phyloP scores from a whole-genome alignment of 1,140 invertebrate genomes.

The Formica selysi region DNA sequence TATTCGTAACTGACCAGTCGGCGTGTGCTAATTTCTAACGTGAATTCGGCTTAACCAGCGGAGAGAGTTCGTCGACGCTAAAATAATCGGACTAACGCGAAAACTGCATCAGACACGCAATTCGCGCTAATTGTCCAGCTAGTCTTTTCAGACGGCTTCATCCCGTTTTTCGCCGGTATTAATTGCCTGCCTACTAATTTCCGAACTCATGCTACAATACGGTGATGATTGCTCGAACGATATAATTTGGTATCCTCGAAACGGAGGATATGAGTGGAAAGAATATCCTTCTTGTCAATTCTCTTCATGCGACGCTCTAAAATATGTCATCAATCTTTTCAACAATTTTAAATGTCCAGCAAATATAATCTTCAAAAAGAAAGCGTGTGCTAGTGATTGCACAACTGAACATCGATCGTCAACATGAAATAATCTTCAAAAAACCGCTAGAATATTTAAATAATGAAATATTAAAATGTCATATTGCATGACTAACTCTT shows the following conservation, averaged over 20 bases:
- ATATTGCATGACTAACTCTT: not conserved
- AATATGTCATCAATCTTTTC: not conserved
- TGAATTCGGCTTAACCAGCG: conserved; percentile 77
- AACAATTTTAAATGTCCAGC: not conserved
- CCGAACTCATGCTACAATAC: conserved; percentile 61
- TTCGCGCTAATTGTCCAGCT: conserved; percentile 81
- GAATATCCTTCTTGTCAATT: not conserved
- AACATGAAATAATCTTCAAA: not conserved
- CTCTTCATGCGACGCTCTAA: not conserved
- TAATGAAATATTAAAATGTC: not conserved
- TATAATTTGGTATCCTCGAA: conserved; percentile 49
- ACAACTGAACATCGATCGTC: too few relatives aligned
- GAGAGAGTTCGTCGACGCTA: conserved; percentile 51
- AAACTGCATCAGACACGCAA: conserved; percentile 81
- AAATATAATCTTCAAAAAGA: not conserved
- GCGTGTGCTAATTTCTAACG: conserved; percentile 75
- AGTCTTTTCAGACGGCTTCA: conserved; percentile 47
- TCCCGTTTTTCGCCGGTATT: conserved; percentile 16
- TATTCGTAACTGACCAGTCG: not conserved
- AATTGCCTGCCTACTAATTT: conserved; percentile 55
- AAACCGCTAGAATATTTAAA: not conserved
- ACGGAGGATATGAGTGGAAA: not conserved
- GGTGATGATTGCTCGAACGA: conserved; percentile 66
- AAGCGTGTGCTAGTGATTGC: too few relatives aligned
- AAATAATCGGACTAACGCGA: conserved; percentile 80